Conservation (phyloP, 2,113 vertebrate genomes). For the Phalacrocorax pelagicus region DNA sequence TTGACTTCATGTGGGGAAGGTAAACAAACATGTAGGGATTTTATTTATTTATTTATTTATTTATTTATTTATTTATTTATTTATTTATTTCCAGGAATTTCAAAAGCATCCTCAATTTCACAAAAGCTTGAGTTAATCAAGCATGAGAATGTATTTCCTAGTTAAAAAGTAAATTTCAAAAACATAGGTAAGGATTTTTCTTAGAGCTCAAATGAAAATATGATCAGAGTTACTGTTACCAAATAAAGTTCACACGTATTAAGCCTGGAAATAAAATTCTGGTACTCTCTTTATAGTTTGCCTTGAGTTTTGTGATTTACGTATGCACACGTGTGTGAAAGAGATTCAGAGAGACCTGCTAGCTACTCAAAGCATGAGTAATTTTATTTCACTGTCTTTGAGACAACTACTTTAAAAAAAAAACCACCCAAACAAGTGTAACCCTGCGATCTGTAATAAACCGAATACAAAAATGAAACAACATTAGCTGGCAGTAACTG, state of each 20-base stretch:
- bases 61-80: neutral
- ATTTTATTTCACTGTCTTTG: slow-evolving; percentile 29
- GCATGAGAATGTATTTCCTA: neutral
- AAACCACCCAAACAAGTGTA: neutral
- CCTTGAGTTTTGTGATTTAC: neutral
- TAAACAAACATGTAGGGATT: neutral
- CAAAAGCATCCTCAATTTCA: neutral
- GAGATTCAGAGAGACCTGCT: neutral
- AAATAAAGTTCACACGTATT: neutral
- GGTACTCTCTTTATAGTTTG: neutral
- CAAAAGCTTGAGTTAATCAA: neutral
- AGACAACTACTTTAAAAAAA: neutral
- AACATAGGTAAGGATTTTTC: neutral
- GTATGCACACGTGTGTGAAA: neutral
- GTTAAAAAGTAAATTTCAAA: neutral
- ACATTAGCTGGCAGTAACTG: neutral
- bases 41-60: neutral
- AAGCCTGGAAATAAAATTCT: neutral
- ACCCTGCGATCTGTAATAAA: neutral
- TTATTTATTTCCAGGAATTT: neutral
- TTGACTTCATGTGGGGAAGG: neutral
- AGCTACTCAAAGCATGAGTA: neutral
- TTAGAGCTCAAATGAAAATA: neutral
- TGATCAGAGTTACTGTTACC: neutral
- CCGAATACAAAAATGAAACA: neutral